Evolutionary conservation across 2,797 vertebrate genomes (phyloP), one percentile per base, ranked within the genome.

Genomic region (Rhodeus uyekii): DNA sequence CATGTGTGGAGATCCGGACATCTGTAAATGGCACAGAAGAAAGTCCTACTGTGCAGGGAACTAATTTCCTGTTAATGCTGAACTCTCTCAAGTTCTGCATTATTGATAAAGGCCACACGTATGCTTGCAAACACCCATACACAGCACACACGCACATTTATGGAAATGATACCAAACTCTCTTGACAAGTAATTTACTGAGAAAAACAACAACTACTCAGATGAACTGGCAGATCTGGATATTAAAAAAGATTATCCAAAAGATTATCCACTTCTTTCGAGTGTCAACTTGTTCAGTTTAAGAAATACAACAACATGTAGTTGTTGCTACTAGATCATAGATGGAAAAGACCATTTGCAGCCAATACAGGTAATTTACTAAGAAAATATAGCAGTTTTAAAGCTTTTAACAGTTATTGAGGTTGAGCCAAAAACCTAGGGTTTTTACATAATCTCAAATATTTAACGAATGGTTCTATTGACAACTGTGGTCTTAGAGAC

Each of bases 1-100:
- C 79, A 78, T 83, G 80, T 67, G 77, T 67, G 50, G 69, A 85
- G 75, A 83, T 83, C 68, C 39, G 36, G 27, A 63, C 16, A 60
- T 75, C 63, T 76, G 85, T 89, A 91, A 93, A 91, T 94, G 91
- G 91, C 91, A 93, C 85, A 85, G 87, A 85, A 87, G 85, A 91
- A 90, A 87, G 91, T 94, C 92, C 91, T 77, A 89, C 87, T 84
- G 91, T 22, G 86, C 88, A 83, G 78, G 86, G 87, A 91, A 89
- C 89, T 92, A 58, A 86, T 84, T 87, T 90, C 90, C 87, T 85
- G 74, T 82, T 86, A 73, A 81, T 74, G 78, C 64, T 74, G 76
- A 67, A 58, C 82, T 84, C 85, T 84, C 60, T 55, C 27, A 72
- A 65, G 48, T 61, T 55, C 78, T 88, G 68, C 69, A 86, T 88